Evolutionary conservation across 1,140 invertebrate species (phyloP).

Genomic region (Leptinotarsa undecemlineata): DNA sequence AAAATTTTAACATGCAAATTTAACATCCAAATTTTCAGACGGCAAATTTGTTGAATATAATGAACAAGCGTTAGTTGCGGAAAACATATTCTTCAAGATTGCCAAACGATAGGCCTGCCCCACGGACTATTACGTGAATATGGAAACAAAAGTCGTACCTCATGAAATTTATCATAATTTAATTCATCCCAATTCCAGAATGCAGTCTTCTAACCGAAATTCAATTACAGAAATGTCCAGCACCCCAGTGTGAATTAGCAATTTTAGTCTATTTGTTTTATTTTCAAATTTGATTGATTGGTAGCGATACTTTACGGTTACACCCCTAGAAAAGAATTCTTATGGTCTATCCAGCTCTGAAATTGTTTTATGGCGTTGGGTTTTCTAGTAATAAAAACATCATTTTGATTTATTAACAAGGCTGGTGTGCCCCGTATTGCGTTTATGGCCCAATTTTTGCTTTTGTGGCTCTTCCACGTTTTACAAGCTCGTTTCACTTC

Average conservation of each 20-base stretch:
- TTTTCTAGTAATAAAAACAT: conserved; percentile 30
- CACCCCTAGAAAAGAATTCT: conserved; percentile 9
- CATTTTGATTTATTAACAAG: conserved; percentile 27
- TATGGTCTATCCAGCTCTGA: conserved; percentile 9
- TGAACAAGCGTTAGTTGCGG: too few relatives aligned
- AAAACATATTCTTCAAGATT: too few relatives aligned
- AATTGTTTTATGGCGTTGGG: conserved; percentile 25
- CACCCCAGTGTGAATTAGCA: conserved; percentile 14
- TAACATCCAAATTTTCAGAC: too few relatives aligned
- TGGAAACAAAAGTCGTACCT: background rate
- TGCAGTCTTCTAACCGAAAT: background rate
- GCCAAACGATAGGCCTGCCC: background rate
- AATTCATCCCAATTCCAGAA: background rate
- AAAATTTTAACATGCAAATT: too few relatives aligned
- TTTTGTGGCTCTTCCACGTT: conserved; percentile 21
- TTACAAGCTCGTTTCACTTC: conserved; percentile 14
- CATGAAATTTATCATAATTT: conserved; percentile 14
- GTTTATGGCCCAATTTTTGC: conserved; percentile 28
- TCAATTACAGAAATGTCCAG: conserved; percentile 10
- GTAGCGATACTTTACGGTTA: conserved; percentile 4
- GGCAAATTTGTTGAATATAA: too few relatives aligned
- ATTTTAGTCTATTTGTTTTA: conserved; percentile 19
- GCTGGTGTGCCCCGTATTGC: conserved; percentile 22
- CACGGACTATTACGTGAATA: background rate
- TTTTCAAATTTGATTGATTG: conserved; percentile 9